phyloP scores from a whole-genome alignment of 2,797 vertebrate genomes.

The Sphenopsis melanotis region DNA sequence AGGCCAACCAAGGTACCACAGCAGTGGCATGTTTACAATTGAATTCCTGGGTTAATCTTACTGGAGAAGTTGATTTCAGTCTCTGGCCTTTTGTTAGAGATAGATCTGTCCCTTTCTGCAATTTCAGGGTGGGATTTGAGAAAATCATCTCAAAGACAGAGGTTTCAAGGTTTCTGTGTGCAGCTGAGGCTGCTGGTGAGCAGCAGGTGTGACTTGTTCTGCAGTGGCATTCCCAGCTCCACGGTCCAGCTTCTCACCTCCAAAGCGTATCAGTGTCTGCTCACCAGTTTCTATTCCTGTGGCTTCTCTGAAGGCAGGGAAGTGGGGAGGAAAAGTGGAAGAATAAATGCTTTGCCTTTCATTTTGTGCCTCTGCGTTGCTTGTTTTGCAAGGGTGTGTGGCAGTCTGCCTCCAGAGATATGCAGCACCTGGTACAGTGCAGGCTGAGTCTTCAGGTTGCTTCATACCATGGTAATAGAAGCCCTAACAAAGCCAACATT shows the following conservation, averaged over 20 bases:
- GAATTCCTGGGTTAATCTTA: background rate
- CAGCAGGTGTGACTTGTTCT: background rate
- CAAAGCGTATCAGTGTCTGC: background rate
- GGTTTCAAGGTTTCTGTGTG: background rate
- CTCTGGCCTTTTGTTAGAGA: background rate
- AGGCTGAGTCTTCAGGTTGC: background rate
- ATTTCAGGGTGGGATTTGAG: background rate
- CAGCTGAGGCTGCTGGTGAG: background rate
- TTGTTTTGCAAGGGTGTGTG: background rate
- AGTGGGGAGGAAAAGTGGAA: background rate
- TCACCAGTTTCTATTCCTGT: background rate
- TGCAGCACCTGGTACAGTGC: fast-evolving
- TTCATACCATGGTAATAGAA: background rate
- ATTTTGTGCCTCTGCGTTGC: background rate
- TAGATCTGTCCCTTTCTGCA: fast-evolving
- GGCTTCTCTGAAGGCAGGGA: background rate
- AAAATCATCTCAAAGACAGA: background rate
- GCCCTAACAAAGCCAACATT: background rate
- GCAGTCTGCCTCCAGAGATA: background rate
- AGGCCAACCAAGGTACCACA: background rate
- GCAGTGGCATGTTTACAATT: background rate
- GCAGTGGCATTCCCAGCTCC: background rate
- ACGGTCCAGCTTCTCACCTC: fast-evolving
- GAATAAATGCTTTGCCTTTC: background rate
- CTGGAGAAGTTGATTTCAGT: background rate